Base-by-base conservation (phyloP, 2,113 vertebrate species). In the Chionis minor region DNA sequence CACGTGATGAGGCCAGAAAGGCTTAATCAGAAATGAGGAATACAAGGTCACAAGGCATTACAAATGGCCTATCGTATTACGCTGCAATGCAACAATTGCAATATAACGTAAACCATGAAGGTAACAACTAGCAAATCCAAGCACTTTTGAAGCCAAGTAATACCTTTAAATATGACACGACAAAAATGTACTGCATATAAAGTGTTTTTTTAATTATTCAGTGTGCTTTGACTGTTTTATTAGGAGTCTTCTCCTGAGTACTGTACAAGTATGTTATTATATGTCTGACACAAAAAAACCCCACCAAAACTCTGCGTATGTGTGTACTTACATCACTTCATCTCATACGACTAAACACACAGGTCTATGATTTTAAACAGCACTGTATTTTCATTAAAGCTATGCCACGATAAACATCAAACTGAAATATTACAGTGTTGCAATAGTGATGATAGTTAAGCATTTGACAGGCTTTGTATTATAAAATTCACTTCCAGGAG, bases 91-190 rank as follows among this genome's bases (percentile, higher is more conserved):
- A 84, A 44, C 52, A 92, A 92, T 15, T 83, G 62, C n/a, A 92
- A 88, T 83, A 17, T 49, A 74, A 86, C 22, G n/a, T 66, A 94
- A 96, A 88, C 69, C 56, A 75, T 8, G 35, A 89, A 91, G 77
- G 86, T 75, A 94, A 91, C 54, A 81, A 94, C 33, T 91, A 86
- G 81, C 35, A 94, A 95, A 84, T 79, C 55, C 55, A 86, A 86
- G 77, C 61, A 71, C 54, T 92, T 92, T n/a, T 75, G 83, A 95
- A 89, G 70, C 83, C 81, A 91, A 92, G 33, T 52, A 52, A 78
- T 67, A 95, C 63, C 72, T 93, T 96, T 81, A 93, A 84, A 86
- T 78, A 86, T n/a, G 69, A 88, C 51, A 81, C 33, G 61, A 88
- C 69, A 87, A 67, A 93, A 91, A 47, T 71, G 26, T 65, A 72